phyloP scores from a whole-genome alignment of 92 coral and sea anemone genomes.

The Palythoa grandis region DNA sequence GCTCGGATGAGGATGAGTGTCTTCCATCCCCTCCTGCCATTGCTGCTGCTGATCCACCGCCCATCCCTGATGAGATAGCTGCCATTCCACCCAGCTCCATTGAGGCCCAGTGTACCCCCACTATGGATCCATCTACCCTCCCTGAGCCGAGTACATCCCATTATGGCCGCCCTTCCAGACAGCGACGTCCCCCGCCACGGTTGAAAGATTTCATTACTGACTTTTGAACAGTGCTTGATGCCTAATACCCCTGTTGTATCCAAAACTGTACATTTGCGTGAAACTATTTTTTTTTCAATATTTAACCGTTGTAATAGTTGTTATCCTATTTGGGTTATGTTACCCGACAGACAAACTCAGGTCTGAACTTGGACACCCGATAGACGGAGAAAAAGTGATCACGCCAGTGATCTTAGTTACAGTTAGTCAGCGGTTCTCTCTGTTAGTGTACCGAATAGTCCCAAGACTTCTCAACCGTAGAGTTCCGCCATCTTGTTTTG shows the following conservation, averaged over 20 bases:
- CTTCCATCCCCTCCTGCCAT: neutral
- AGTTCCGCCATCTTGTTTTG: neutral
- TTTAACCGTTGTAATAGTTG: neutral
- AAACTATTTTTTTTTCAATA: too few relatives aligned
- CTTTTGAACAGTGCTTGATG: too few relatives aligned
- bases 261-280: too few relatives aligned
- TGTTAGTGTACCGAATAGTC: neutral
- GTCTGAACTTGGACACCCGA: neutral
- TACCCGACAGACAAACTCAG: neutral
- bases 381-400: neutral
- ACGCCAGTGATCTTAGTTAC: neutral
- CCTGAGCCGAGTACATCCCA: neutral
- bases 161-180: too few relatives aligned
- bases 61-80: conserved; percentile 9
- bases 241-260: too few relatives aligned
- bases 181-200: too few relatives aligned
- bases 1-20: neutral
- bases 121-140: neutral
- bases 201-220: too few relatives aligned
- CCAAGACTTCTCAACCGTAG: neutral
- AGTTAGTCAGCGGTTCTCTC: too few relatives aligned
- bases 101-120: conserved; percentile 1
- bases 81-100: conserved; percentile 9
- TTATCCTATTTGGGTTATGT: neutral
- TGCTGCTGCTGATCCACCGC: conserved; percentile 19